Evolutionary conservation across 2,888 invertebrate genomes (phyloP), one percentile per base, ranked within the genome.

Genomic region (Lysandra coridon): DNA sequence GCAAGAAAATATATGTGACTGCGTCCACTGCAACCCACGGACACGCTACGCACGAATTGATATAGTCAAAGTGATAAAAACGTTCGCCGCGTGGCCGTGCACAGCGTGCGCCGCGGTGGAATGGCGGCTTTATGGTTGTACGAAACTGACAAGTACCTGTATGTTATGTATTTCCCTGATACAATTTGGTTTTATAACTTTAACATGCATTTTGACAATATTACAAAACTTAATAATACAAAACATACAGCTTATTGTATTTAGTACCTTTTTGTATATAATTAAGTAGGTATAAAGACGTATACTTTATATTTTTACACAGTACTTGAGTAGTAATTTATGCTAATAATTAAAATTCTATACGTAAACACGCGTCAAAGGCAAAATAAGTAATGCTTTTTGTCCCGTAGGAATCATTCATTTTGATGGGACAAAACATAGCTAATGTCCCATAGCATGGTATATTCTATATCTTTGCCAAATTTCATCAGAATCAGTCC

Each of bases 241-340:
- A 64, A 64, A 33, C 14, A 69, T 14, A 30, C 64, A 64, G 23
- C 64, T 64, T 30, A 64, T 23, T 57, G 17, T 57, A 62, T 62
- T 64, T 10, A 64, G 30, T 64, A 64, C 7, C 7, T n/a, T 62
- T 14, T 14, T 69, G 37, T 17, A 37, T 17, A 37, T 69, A 33
- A 69, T 69, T 69, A 69, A 33, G 33, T 33, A 69, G 5, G 6
- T 40, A 40, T 14, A 69, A 30, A 64, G 64, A 23, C 23, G 23
- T n/a, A 12, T 69, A 69, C 69, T 14, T 69, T 14, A 69, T 69
- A 69, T 69, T 69, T 69, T 69, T 69, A 69, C 69, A 33, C 33
- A 4, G 64, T 30, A 69, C 12, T 23, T 69, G 14, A 4, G 30
- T 64, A 30, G 12, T 30, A 12, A 2, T 64, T 17, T 14, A 37